Evolutionary conservation across 2,888 invertebrate genomes (phyloP).

Genomic region (Mantis religiosa): DNA sequence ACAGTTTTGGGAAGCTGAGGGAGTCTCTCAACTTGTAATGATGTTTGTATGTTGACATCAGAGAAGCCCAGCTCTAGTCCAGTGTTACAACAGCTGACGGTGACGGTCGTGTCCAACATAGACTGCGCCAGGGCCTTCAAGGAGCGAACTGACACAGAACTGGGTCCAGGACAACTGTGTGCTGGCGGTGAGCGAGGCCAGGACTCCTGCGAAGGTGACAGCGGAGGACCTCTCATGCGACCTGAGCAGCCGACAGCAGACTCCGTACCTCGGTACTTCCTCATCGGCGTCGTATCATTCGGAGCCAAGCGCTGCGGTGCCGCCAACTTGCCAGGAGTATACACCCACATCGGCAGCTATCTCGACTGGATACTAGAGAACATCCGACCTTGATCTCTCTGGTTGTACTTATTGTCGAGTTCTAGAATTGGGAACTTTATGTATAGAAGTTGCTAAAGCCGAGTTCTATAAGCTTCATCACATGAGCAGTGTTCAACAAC

Average conservation of each 20-base stretch:
- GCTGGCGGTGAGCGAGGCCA: slow-evolving; percentile 52
- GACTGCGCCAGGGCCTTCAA: slow-evolving; percentile 39
- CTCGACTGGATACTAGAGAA: slow-evolving; percentile 59
- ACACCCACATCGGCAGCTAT: slow-evolving; percentile 60
- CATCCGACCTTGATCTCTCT: not conserved
- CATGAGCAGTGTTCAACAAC: too few relatives aligned
- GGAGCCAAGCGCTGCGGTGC: slow-evolving; percentile 56
- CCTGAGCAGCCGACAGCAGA: slow-evolving; percentile 18
- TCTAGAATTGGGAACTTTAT: too few relatives aligned
- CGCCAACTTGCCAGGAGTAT: slow-evolving; percentile 63
- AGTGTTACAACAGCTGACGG: slow-evolving; percentile 41
- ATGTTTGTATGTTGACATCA: not conserved
- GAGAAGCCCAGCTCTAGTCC: slow-evolving; percentile 36
- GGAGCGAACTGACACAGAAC: slow-evolving; percentile 18
- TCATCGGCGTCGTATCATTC: slow-evolving; percentile 61
- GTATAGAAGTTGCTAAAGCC: too few relatives aligned
- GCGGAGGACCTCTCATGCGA: slow-evolving; percentile 35
- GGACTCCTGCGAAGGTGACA: slow-evolving; percentile 34
- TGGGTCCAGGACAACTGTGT: slow-evolving; percentile 31
- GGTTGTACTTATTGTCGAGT: too few relatives aligned
- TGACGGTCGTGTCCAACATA: slow-evolving; percentile 45
- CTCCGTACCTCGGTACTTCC: slow-evolving; percentile 42
- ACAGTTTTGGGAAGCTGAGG: too few relatives aligned
- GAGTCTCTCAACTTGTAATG: too few relatives aligned
- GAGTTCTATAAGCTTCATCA: too few relatives aligned